Evolutionary conservation across 2,113 vertebrate genomes (phyloP), one percentile per base, ranked within the genome.

Genomic region (Python bivittatus): DNA sequence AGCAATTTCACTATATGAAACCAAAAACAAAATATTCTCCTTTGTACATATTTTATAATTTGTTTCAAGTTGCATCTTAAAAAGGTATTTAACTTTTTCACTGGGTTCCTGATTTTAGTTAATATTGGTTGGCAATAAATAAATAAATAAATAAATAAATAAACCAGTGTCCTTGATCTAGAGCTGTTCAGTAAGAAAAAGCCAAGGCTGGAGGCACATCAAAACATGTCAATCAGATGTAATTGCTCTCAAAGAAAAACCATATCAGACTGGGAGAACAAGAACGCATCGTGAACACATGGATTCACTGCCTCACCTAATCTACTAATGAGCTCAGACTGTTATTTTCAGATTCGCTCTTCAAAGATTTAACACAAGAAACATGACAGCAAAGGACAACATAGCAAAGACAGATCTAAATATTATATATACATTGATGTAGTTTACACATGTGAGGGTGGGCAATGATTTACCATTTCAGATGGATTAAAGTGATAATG

Each of bases 191-290:
- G 96, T 94, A 95, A 97, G 97, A 96, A 96, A 94, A 91, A 96
- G 93, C 96, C 90, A 95, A 96, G 95, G 97, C 98, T 98, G 96
- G 96, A 97, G 95, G 97, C 97, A 98, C 97, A 98, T 97, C 98
- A 98, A 98, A 98, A 98, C 98, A 98, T 93, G 98, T 99, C 98
- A 98, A 98, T 99, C 98, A 99, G 98, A 97, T 91, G 97, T 98
- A 99, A 98, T 98, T 98, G 98, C 98, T 98, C 96, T 98, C 98
- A 97, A 97, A 97, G 97, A 98, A 98, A 98, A 98, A 98, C 97
- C 97, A 94, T 97, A 98, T 97, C 97, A 97, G 97, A 96, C 97
- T 93, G 54, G 96, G 95, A 96, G 96, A 97, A 96, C 92, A 94
- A 97, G 98, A 97, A 96, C 95, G 95, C 94, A 94, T 96, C 97